These are phyloP conservation scores for Nothoprocta pentlandii DNA, from an alignment of 2,113 vertebrate genomes.

Conservation along the genomic window DNA sequence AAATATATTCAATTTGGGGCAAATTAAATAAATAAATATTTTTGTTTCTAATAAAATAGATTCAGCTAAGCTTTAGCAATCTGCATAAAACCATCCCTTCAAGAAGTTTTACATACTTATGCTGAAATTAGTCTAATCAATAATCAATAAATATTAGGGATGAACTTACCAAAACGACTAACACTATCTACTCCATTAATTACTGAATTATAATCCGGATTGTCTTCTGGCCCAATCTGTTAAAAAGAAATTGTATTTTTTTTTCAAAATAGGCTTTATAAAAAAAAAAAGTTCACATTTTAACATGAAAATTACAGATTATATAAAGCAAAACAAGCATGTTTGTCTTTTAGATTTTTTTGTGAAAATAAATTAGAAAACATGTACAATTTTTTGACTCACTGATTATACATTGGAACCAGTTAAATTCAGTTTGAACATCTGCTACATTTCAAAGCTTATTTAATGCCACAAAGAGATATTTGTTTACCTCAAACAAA, in stretches of 20 bases:
- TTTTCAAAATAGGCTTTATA: background rate
- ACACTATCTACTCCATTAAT: constrained; percentile 89
- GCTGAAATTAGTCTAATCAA: background rate
- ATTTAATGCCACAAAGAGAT: constrained; percentile 10
- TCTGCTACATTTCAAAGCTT: constrained; percentile 13
- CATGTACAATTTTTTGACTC: background rate
- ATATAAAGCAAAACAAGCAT: background rate
- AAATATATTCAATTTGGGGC: background rate
- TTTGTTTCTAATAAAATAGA: background rate
- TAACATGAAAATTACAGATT: background rate
- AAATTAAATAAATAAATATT: background rate
- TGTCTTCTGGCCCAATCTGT: constrained; percentile 89
- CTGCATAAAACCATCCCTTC: fast-evolving
- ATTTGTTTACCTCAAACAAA: constrained; percentile 90
- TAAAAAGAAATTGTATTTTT: constrained; percentile 51
- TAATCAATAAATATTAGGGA: background rate
- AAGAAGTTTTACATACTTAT: background rate
- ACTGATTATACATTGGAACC: background rate
- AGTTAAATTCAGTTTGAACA: constrained; percentile 25
- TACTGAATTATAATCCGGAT: constrained; percentile 86
- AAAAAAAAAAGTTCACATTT: background rate
- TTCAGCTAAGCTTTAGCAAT: background rate
- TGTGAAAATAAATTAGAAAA: constrained; percentile 32
- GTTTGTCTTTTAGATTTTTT: background rate
- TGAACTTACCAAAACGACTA: constrained; percentile 89